Evolutionary conservation across 2,888 invertebrate genomes (phyloP).

Genomic region (Chloromyia formosa): DNA sequence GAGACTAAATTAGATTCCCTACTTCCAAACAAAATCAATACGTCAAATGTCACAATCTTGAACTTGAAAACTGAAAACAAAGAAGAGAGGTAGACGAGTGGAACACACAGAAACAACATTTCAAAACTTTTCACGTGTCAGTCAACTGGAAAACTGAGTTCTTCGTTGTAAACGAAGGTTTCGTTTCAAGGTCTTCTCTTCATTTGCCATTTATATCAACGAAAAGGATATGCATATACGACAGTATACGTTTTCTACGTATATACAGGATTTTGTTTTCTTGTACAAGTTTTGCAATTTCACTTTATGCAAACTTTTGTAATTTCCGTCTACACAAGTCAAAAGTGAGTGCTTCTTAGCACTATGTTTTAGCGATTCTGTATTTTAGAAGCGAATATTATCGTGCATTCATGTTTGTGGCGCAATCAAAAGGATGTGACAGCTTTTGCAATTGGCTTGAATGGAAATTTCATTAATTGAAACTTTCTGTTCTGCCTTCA

Average conservation of each 20-base stretch:
- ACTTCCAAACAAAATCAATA: neutral
- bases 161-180: neutral
- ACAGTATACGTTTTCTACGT: no score
- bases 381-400: neutral
- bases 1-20: no score
- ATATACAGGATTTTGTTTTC: no score
- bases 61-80: neutral
- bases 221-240: neutral
- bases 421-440: neutral
- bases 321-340: conserved; percentile 36
- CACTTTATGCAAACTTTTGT: conserved; percentile 26
- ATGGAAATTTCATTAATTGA: no score
- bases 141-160: neutral
- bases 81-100: no score
- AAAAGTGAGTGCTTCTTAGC: conserved; percentile 3
- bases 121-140: neutral
- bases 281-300: conserved; percentile 24
- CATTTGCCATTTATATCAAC: no score
- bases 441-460: neutral
- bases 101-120: neutral
- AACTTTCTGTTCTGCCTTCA: no score
- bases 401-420: neutral
- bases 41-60: neutral
- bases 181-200: neutral
- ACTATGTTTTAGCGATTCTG: neutral